phyloP scores from a whole-genome alignment of 2,113 vertebrate genomes.

The Myiozetetes cayanensis region DNA sequence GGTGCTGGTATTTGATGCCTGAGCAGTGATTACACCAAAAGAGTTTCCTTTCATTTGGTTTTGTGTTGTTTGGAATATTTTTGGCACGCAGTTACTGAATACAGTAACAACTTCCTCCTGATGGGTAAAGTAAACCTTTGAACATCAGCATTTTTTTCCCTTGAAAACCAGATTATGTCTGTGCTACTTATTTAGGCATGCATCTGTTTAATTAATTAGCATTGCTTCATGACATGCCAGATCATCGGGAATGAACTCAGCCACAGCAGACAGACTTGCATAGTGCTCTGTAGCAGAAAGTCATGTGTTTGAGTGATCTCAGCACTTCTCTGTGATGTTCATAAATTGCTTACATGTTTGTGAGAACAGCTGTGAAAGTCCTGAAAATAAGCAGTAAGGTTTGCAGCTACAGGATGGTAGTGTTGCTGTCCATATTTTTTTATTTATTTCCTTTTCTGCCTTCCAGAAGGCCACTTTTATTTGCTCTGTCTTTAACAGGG shows the following conservation, averaged over 20 bases:
- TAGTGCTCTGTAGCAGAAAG: background rate
- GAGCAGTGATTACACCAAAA: fast-evolving
- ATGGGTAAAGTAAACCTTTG: background rate
- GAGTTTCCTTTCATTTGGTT: background rate
- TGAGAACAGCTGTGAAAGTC: conserved; percentile 36
- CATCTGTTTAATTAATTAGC: conserved; percentile 6
- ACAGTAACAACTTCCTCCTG: background rate
- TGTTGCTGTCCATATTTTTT: background rate
- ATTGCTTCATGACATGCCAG: background rate
- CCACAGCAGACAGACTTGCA: background rate
- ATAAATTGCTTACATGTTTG: background rate
- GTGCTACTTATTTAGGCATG: background rate
- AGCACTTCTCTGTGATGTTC: background rate
- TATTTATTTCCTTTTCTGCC: background rate
- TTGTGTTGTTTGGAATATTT: background rate
- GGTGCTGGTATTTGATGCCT: background rate
- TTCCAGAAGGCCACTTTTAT: background rate
- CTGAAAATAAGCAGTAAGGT: background rate
- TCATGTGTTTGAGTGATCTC: background rate
- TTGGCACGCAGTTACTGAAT: background rate
- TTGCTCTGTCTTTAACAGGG: background rate
- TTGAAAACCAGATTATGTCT: background rate
- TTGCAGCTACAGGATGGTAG: background rate
- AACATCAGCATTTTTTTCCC: background rate
- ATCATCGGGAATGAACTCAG: background rate